Evolutionary conservation across 2,797 vertebrate species (phyloP).

Genomic region (Carcharodon carcharias): DNA sequence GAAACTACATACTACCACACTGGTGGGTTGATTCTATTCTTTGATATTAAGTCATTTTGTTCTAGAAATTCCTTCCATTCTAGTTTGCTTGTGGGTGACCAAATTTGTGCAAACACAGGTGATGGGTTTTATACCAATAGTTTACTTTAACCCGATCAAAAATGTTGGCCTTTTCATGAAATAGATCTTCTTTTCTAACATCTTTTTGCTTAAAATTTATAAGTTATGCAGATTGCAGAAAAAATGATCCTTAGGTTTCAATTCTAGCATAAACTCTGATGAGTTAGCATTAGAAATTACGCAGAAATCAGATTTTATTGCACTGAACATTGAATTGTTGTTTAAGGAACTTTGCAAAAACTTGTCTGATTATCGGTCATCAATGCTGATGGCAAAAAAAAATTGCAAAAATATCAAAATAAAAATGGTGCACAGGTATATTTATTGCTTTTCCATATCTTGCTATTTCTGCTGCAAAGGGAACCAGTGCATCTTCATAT

Average conservation of each 20-base stretch:
- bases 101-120: background rate
- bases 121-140: too few relatives aligned
- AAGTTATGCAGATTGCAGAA: background rate
- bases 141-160: too few relatives aligned
- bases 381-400: background rate
- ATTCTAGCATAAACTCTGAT: background rate
- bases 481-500: background rate
- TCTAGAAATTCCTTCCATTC: background rate
- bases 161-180: too few relatives aligned
- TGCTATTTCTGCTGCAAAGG: background rate
- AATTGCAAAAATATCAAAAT: background rate
- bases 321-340: background rate
- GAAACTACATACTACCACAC: background rate
- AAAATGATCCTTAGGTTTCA: background rate
- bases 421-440: background rate
- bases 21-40: background rate
- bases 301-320: background rate
- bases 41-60: background rate
- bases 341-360: too few relatives aligned
- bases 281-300: background rate
- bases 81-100: background rate
- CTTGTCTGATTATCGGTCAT: background rate
- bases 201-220: background rate
- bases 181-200: too few relatives aligned
- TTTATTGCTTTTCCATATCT: background rate